Conservation (phyloP, 2,797 vertebrate genomes). For the Myripristis jacobus region DNA sequence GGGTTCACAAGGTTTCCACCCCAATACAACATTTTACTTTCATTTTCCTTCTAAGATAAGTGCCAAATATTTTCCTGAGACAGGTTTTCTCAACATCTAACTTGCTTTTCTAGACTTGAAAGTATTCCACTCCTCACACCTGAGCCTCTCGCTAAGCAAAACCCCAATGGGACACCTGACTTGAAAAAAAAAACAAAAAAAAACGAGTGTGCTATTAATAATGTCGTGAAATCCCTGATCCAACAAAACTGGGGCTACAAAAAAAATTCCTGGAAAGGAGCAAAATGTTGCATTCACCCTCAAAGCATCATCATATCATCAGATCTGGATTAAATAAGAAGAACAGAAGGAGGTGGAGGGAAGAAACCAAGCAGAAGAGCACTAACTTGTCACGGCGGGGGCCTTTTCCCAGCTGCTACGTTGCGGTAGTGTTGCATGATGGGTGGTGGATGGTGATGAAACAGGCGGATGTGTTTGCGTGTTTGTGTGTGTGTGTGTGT, state of each 20-base stretch:
- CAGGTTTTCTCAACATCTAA: neutral
- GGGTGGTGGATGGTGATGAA: conserved; percentile 57
- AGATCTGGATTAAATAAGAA: conserved; percentile 45
- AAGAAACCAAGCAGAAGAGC: conserved; percentile 24
- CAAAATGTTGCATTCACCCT: conserved; percentile 56
- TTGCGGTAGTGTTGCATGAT: conserved; percentile 70
- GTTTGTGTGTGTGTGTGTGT: conserved; percentile 35
- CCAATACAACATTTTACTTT: conserved; percentile 6
- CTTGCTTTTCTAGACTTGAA: neutral
- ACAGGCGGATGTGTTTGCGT: conserved; percentile 41
- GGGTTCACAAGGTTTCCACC: neutral
- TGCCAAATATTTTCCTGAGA: conserved; percentile 40
- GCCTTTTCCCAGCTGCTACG: conserved; percentile 71
- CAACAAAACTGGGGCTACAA: conserved; percentile 48
- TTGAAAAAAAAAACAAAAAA: conserved; percentile 17
- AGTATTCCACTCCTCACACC: conserved; percentile 32
- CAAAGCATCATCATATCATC: conserved; percentile 37
- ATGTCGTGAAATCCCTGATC: conserved; percentile 61
- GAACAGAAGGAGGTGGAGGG: conserved; percentile 30
- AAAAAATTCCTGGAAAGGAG: conserved; percentile 40
- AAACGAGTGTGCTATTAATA: conserved; percentile 47
- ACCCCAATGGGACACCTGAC: conserved; percentile 30
- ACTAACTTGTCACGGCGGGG: conserved; percentile 34
- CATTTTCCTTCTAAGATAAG: conserved; percentile 4
- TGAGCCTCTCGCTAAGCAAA: conserved; percentile 25